Percentiles rank a stretch among this genome's conserved stretches.
These are phyloP conservation scores for Platycercus adscitus DNA, from an alignment of 2,113 vertebrate genomes.

Conservation along the genomic window DNA sequence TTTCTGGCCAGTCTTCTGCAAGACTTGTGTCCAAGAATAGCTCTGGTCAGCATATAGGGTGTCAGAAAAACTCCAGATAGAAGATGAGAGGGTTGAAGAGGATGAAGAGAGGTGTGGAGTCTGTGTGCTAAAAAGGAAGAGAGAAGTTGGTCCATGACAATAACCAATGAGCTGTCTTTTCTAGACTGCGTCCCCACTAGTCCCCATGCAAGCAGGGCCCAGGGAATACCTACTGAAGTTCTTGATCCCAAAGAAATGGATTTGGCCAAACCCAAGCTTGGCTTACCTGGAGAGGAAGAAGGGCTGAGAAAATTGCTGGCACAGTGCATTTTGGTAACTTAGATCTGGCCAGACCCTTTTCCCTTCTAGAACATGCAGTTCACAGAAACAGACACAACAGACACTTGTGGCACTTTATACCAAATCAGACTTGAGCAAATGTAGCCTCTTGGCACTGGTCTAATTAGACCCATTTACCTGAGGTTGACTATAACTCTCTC, in stretches of 20 bases:
- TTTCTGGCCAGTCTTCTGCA: not conserved
- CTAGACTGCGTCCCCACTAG: not conserved
- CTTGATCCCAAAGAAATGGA: not conserved
- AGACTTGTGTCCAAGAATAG: not conserved
- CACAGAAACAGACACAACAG: not conserved
- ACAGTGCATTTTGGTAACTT: not conserved
- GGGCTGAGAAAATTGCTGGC: not conserved
- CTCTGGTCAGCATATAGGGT: not conserved
- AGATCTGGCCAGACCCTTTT: not conserved
- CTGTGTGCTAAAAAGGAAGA: not conserved
- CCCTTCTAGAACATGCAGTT: not conserved
- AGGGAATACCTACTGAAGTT: not conserved
- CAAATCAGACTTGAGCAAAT: not conserved
- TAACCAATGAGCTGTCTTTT: not conserved
- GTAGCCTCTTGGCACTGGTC: not conserved
- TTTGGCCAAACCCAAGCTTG: not conserved
- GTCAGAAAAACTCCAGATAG: not conserved
- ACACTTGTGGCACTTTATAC: accelerated
- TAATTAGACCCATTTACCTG: not conserved
- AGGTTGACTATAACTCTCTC: not conserved
- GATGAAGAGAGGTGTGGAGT: not conserved
- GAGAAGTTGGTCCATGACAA: not conserved
- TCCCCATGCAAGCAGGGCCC: not conserved
- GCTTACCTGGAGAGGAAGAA: not conserved
- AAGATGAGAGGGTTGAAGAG: not conserved